Evolutionary conservation across 1,140 invertebrate genomes (phyloP), one percentile per base, ranked within the genome.

Genomic region (Pseudomyrmex sp.): DNA sequence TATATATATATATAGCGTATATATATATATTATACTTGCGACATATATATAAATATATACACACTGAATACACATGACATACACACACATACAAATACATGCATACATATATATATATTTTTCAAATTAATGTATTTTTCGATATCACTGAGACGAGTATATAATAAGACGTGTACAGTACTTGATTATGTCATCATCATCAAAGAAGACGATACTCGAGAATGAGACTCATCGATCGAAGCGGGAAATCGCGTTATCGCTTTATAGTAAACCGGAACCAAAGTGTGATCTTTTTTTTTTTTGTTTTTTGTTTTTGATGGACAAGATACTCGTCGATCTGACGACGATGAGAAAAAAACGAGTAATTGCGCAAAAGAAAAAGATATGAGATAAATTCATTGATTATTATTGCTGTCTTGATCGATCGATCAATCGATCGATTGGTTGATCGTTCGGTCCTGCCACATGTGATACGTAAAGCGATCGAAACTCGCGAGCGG

Each of bases 51-150:
- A 20, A 80, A 62, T 50, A 35, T 68, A 89, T 48, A 75, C 12
- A 52, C 50, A 52, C 10, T 13, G 7, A 13, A 52, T 52, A 52
- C 15, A 79, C 79, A 73, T 59, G 35, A 58, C 63, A 65, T 74
- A 68, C 76, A 83, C 58, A 85, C 80, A 80, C 80, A 65, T 72
- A 66, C 83, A 83, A 74, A 83, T 35, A 48, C 59, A 68, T 13
- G 58, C 44, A 76, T 20, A 68, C 18, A 44, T 72, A 90, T 50
- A 84, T 50, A 86, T 74, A 85, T 56, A 68, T 85, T 90, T 88
- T 89, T 89, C 85, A 91, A 88, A 92, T 91, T 83, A 89, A 91
- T 91, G 91, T 93, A 92, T 93, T 92, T 93, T 93, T 93, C 89
- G 86, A 93, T 87, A 91, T 89, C 86, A 73, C 58, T 80, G 65